Conservation (phyloP, 2,797 vertebrate genomes). For the Delichon dasypus region DNA sequence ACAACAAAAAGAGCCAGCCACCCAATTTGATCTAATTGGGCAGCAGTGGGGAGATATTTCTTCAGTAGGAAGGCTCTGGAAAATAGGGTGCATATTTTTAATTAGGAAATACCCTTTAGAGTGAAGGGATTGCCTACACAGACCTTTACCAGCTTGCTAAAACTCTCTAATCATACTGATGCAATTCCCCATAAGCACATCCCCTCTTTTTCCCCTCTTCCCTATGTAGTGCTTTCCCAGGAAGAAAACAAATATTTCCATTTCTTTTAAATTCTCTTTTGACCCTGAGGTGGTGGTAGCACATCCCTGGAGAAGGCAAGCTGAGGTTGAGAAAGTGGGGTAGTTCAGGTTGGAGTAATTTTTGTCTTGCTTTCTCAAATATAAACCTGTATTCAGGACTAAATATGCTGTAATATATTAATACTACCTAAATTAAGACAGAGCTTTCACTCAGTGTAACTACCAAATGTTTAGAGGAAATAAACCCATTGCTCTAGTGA, state of each 20-base stretch:
- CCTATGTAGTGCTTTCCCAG: neutral
- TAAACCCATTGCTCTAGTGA: neutral
- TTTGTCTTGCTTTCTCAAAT: neutral
- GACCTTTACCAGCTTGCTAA: neutral
- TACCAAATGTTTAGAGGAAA: neutral
- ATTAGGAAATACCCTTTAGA: neutral
- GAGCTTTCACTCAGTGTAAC: neutral
- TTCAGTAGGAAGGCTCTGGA: constrained; percentile 23
- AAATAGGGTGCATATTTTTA: constrained; percentile 37
- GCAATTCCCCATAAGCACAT: neutral
- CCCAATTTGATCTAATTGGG: constrained; percentile 71
- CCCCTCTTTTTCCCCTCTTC: neutral
- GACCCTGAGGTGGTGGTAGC: neutral
- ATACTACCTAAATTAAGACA: neutral
- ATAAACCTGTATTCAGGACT: neutral
- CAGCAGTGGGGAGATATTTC: constrained; percentile 14
- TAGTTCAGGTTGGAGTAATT: neutral
- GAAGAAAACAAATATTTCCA: constrained; percentile 28
- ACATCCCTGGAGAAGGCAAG: neutral
- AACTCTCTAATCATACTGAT: neutral
- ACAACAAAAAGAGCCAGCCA: constrained; percentile 63
- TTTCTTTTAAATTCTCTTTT: constrained; percentile 9
- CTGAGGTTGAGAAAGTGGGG: neutral
- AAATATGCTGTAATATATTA: neutral
- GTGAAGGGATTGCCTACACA: neutral